A percentile compares a stretch with the other conserved stretches of the same genome.
phyloP scores from a whole-genome alignment of 2,888 invertebrate species.

The Ennomos fuscantarius region DNA sequence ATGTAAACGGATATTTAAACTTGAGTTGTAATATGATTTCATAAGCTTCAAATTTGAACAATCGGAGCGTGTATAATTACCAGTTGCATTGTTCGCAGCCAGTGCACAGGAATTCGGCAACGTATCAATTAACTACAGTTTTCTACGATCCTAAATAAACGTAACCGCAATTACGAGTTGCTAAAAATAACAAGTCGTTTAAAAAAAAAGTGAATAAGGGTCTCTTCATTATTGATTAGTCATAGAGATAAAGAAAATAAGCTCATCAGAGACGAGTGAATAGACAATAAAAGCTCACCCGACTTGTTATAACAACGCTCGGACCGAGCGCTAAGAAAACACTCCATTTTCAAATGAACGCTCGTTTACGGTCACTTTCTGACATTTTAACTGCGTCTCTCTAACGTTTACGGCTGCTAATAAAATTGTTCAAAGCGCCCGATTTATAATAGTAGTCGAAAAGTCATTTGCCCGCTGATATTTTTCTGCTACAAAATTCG shows the following conservation, averaged over 20 bases:
- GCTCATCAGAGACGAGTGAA: constrained; percentile 71
- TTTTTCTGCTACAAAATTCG: constrained; percentile 45
- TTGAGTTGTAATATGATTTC: constrained; percentile 65
- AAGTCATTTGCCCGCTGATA: constrained; percentile 58
- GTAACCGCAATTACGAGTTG: constrained; percentile 53
- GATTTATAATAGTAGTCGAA: constrained; percentile 68
- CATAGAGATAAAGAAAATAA: constrained; percentile 77
- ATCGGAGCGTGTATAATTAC: constrained; percentile 78
- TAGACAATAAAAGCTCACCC: constrained; percentile 72
- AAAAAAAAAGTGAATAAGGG: constrained; percentile 16
- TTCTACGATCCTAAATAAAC: constrained; percentile 78
- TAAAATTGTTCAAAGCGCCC: constrained; percentile 77
- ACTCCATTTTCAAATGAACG: constrained; percentile 76
- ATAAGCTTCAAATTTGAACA: constrained; percentile 82
- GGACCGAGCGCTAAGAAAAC: constrained; percentile 73
- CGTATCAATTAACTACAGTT: constrained; percentile 70
- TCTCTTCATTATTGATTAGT: constrained; percentile 73
- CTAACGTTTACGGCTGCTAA: constrained; percentile 74
- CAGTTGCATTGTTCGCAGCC: constrained; percentile 76
- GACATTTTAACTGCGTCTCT: constrained; percentile 80
- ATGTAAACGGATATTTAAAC: too few relatives aligned
- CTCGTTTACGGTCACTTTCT: constrained; percentile 79
- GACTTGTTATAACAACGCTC: constrained; percentile 66
- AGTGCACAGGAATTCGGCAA: constrained; percentile 79
- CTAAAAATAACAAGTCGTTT: constrained; percentile 69